Evolutionary conservation across 2,797 vertebrate genomes (phyloP).

Genomic region (Poecile montanus): DNA sequence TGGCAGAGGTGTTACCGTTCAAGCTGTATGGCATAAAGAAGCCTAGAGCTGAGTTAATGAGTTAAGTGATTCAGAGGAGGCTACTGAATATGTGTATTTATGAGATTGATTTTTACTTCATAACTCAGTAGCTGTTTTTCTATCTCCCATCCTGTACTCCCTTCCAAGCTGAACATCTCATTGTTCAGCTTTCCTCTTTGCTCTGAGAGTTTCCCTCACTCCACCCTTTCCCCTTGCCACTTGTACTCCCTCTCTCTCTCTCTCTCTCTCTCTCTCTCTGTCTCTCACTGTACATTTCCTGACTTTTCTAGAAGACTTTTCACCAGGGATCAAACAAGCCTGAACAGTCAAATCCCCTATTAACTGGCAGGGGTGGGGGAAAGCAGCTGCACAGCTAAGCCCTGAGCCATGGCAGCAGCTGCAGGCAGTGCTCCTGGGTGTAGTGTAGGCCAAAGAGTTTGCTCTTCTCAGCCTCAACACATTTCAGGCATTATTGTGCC

Average conservation of each 20-base stretch:
- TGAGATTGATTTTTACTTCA: neutral
- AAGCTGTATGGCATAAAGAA: neutral
- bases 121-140: neutral
- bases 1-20: neutral
- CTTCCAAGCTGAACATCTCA: neutral
- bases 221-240: neutral
- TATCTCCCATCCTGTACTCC: neutral
- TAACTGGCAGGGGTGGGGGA: rapidly evolving
- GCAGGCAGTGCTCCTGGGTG: neutral
- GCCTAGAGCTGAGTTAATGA: neutral
- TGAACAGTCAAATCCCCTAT: neutral
- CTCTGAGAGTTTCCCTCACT: neutral
- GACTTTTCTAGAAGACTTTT: neutral
- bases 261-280: neutral
- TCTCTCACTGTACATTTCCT: neutral
- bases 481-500: neutral
- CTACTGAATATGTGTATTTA: neutral
- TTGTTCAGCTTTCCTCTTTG: neutral
- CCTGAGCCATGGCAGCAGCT: neutral
- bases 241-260: no score
- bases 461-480: neutral
- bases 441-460: neutral
- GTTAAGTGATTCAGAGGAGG: neutral
- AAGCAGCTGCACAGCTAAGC: neutral
- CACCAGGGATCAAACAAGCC: neutral